Conservation (phyloP, 2,797 vertebrate genomes). For the Pygocentrus nattereri region DNA sequence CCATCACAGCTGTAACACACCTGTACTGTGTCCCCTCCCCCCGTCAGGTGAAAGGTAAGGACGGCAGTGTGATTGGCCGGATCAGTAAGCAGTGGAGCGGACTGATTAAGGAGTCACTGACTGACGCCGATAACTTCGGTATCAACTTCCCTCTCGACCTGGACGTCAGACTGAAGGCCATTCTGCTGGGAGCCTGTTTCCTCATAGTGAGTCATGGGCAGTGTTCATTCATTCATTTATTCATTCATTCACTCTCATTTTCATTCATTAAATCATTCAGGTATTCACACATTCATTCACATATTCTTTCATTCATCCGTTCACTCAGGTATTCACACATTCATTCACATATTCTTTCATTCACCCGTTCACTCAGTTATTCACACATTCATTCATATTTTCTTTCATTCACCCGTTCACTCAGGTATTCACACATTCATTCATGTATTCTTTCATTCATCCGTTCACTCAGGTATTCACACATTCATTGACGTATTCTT, state of each 20-base stretch:
- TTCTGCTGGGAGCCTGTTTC: slow-evolving; percentile 78
- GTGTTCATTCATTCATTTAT: background rate
- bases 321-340: too few species aligned
- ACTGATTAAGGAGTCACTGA: slow-evolving; percentile 72
- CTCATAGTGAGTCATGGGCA: slow-evolving; percentile 76
- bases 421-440: too few species aligned
- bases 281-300: too few species aligned
- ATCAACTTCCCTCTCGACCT: slow-evolving; percentile 78
- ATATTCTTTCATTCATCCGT: too few species aligned
- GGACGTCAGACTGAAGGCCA: slow-evolving; percentile 78
- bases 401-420: too few species aligned
- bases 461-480: too few species aligned
- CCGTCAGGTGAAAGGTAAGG: slow-evolving; percentile 72
- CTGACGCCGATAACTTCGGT: slow-evolving; percentile 77
- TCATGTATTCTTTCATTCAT: too few species aligned
- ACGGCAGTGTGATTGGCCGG: slow-evolving; percentile 71
- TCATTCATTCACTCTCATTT: background rate
- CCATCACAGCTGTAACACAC: too few species aligned
- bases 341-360: too few species aligned
- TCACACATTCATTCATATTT: too few species aligned
- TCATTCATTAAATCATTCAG: too few species aligned
- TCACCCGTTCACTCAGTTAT: background rate
- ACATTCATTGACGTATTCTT: too few species aligned
- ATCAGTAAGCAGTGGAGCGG: slow-evolving; percentile 82
- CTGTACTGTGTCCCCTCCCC: background rate